Conservation (phyloP, 2,888 invertebrate genomes). For the Melolontha melolontha region DNA sequence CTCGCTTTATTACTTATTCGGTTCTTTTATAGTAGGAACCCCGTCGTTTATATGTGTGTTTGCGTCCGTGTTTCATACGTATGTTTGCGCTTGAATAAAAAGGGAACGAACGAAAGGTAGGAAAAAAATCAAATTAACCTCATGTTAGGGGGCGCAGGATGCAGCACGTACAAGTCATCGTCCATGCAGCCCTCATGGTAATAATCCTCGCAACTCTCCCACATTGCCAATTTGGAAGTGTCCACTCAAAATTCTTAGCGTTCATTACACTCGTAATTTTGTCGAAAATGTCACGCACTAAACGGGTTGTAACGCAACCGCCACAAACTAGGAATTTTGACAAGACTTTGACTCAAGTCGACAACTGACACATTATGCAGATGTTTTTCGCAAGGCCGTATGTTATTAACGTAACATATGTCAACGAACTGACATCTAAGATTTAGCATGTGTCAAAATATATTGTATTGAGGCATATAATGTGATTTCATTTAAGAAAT, state of each 20-base stretch:
- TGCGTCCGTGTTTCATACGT: neutral
- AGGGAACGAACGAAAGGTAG: conserved; percentile 28
- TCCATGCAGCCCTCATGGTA: conserved; percentile 42
- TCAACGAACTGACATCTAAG: neutral
- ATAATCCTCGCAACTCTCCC: conserved; percentile 43
- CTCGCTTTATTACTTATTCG: conserved; percentile 1
- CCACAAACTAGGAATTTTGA: conserved; percentile 45
- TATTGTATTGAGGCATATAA: no score
- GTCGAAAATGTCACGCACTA: conserved; percentile 37
- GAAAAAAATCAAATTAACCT: conserved; percentile 56
- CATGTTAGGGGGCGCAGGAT: conserved; percentile 53
- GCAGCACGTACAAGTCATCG: conserved; percentile 47
- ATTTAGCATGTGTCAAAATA: no score
- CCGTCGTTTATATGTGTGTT: neutral
- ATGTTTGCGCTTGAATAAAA: conserved; percentile 47
- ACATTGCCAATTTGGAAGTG: conserved; percentile 41
- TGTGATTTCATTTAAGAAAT: no score
- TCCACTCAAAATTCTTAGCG: conserved; percentile 36
- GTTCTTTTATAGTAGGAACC: neutral
- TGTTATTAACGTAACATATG: conserved; percentile 7
- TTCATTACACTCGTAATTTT: conserved; percentile 46
- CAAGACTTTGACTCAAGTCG: conserved; percentile 35
- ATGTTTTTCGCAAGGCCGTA: conserved; percentile 11
- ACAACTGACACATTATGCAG: conserved; percentile 21
- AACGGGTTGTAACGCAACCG: conserved; percentile 37